A percentile compares a stretch with the other conserved stretches of the same genome.
phyloP scores from a whole-genome alignment of 2,113 vertebrate genomes.

The Rhabdomys dilectus region DNA sequence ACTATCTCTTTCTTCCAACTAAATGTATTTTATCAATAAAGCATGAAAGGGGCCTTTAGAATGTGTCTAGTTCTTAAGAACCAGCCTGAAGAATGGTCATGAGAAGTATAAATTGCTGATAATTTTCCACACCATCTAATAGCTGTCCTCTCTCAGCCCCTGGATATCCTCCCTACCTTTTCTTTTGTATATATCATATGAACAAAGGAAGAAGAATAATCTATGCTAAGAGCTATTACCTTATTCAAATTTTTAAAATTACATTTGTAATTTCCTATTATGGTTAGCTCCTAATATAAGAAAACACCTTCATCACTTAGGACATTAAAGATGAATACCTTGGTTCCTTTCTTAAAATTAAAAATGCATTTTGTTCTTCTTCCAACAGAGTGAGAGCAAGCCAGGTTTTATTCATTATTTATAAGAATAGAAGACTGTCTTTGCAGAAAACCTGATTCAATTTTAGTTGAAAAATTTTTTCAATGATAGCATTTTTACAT shows the following conservation, averaged over 20 bases:
- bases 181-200: neutral
- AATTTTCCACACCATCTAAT: neutral
- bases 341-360: neutral
- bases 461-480: neutral
- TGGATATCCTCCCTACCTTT: neutral
- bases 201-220: neutral
- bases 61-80: neutral
- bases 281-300: neutral
- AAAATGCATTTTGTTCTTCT: neutral
- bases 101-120: neutral
- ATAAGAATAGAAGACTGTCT: neutral
- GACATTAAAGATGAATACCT: neutral
- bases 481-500: neutral
- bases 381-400: neutral
- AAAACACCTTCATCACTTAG: neutral
- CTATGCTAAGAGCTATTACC: neutral
- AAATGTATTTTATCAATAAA: neutral
- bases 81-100: neutral
- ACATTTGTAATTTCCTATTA: neutral
- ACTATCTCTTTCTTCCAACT: neutral
- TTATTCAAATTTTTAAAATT: constrained; percentile 12
- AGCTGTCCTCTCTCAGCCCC: no score
- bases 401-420: neutral
- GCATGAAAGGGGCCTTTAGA: neutral
- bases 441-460: constrained; percentile 6